A percentile compares a stretch with the other conserved stretches of the same genome.
These are phyloP conservation scores for Sciurus vulgaris DNA, from an alignment of 2,797 vertebrate species.

Conservation along the genomic window DNA sequence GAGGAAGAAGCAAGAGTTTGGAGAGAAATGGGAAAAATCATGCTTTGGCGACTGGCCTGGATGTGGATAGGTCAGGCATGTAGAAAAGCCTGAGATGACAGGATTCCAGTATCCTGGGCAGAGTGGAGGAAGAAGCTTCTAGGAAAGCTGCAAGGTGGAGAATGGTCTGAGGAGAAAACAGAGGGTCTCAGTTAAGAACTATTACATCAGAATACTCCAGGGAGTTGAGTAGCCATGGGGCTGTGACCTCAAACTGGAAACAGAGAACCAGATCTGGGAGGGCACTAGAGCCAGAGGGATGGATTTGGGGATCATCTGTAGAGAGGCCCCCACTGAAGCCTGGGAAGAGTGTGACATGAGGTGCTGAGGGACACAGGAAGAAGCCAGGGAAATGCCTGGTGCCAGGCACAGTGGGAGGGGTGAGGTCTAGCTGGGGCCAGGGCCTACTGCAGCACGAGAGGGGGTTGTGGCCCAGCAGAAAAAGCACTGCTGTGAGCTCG, in stretches of 20 bases:
- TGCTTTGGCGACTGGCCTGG: not conserved
- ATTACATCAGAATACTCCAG: no score
- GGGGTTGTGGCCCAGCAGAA: not conserved
- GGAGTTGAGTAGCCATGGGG: not conserved
- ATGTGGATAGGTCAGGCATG: no score
- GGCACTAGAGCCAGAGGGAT: not conserved
- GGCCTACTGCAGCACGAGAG: accelerated
- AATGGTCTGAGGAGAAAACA: not conserved
- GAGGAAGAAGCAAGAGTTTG: not conserved
- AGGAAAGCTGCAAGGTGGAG: not conserved
- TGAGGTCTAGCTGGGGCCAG: not conserved
- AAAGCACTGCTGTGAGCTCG: not conserved
- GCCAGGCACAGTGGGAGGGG: not conserved
- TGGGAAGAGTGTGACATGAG: not conserved
- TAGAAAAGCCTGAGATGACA: not conserved
- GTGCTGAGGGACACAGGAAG: not conserved
- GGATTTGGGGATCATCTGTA: not conserved
- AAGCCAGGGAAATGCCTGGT: not conserved
- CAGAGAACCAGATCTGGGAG: not conserved
- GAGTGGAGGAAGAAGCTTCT: not conserved
- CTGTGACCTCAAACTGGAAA: not conserved
- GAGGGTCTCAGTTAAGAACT: not conserved
- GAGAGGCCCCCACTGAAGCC: not conserved
- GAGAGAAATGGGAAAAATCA: not conserved
- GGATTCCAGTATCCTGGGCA: not conserved